Percentiles rank a stretch among this genome's conserved stretches.
These are phyloP conservation scores for Eumeta japonica DNA, from an alignment of 1,140 invertebrate species.

Conservation along the genomic window DNA sequence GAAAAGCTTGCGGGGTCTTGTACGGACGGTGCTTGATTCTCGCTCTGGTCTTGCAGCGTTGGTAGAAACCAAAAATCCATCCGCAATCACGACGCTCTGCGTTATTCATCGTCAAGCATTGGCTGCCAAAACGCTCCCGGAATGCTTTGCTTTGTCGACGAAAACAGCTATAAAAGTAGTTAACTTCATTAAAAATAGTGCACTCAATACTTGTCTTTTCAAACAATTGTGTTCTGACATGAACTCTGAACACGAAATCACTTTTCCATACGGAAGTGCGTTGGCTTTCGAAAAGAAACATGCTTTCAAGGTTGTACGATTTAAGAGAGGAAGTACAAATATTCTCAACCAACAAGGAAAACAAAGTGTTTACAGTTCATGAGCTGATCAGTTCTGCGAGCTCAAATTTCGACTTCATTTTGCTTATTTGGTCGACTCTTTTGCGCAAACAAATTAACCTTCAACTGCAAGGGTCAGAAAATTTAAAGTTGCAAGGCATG, in stretches of 20 bases:
- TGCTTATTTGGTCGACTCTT: conserved; percentile 17
- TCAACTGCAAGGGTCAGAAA: conserved; percentile 13
- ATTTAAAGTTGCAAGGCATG: conserved; percentile 10
- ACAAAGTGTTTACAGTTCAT: conserved; percentile 11
- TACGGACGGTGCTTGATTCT: no score
- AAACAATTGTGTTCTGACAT: conserved; percentile 15
- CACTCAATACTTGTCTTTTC: conserved; percentile 20
- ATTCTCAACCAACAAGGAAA: conserved; percentile 9
- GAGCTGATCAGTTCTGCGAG: conserved; percentile 10
- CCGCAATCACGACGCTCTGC: conserved; percentile 11
- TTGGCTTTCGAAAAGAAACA: conserved; percentile 12
- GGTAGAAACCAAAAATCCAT: no score
- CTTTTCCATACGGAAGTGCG: conserved; percentile 9
- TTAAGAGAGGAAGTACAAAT: conserved; percentile 12
- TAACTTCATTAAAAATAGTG: conserved; percentile 21
- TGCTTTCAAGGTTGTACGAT: conserved; percentile 6
- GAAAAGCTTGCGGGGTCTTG: no score
- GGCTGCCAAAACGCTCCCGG: conserved; percentile 18
- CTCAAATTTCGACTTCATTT: conserved; percentile 14
- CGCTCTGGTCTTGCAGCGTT: no score
- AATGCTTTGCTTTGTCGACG: conserved; percentile 9
- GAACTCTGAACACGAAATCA: conserved; percentile 12
- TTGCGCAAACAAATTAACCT: conserved; percentile 19
- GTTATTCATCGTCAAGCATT: conserved; percentile 19
- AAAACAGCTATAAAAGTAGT: conserved; percentile 18